A percentile compares a stretch with the other conserved stretches of the same genome.
Evolutionary conservation across 2,888 invertebrate species (phyloP).

Genomic region (Calephelis perditalis): DNA sequence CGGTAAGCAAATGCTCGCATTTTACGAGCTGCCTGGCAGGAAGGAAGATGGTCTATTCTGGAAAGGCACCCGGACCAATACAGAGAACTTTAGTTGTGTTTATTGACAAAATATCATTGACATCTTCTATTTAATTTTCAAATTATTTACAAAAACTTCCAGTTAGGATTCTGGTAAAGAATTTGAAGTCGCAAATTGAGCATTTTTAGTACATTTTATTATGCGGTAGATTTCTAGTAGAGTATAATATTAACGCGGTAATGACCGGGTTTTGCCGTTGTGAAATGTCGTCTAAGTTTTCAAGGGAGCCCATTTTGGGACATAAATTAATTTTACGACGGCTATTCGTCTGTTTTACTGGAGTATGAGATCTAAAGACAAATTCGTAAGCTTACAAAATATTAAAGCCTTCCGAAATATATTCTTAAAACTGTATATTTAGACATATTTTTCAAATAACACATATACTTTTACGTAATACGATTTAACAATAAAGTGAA

Average conservation of each 20-base stretch:
- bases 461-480: too few relatives aligned
- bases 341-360: slow-evolving; percentile 29
- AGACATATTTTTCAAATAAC: background rate
- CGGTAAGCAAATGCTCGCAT: too few relatives aligned
- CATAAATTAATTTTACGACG: slow-evolving; percentile 44
- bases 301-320: slow-evolving; percentile 38
- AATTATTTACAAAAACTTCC: too few relatives aligned
- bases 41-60: too few relatives aligned
- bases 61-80: too few relatives aligned
- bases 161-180: too few relatives aligned
- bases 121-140: too few relatives aligned
- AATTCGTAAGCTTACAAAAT: slow-evolving; percentile 1
- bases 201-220: background rate
- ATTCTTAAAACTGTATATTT: background rate
- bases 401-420: background rate
- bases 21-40: too few relatives aligned
- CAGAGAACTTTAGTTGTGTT: too few relatives aligned
- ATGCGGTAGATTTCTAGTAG: background rate
- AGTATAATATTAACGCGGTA: slow-evolving; percentile 3
- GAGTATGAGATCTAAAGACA: slow-evolving; percentile 27
- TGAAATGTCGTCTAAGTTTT: slow-evolving; percentile 34
- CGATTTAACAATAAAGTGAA: too few relatives aligned
- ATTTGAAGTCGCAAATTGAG: too few relatives aligned
- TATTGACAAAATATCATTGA: too few relatives aligned
- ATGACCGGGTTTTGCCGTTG: slow-evolving; percentile 13